Base-by-base conservation (phyloP, 2,888 invertebrate genomes). In the Drosophila neotestacea region DNA sequence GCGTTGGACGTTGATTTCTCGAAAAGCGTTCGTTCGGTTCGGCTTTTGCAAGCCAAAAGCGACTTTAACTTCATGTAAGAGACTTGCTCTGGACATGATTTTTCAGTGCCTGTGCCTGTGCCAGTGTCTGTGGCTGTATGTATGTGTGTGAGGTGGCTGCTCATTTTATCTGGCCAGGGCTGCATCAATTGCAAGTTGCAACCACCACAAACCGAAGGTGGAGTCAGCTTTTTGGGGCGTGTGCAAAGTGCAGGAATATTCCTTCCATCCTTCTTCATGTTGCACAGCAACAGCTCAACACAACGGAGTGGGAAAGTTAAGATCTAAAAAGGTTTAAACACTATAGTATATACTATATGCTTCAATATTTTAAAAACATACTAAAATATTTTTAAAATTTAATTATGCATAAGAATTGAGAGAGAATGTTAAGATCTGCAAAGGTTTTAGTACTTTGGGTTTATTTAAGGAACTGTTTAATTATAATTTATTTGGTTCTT, bases 1-100 rank as follows among this genome's bases (percentile, higher is more conserved):
- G 90, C 90, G 91, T 89, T 89, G 86, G 91, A 81, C 90, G 88
- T 77, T 89, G 85, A 81, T 88, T 89, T 89, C 85, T 88, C 79
- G 88, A 85, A 85, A 88, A 85, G 85, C 91, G 84, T 91, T 90
- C 91, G 34, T 32, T 34, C 44, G 38, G 32, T 42, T 42, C 42
- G 52, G 39, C 38, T 52, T 52, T 22, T 22, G 22, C 42, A 10
- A 10, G 42, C 66, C 66, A 44, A 55, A 42, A 30, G 30, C 51
- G 52, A 60, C 62, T 69, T 42, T 66, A 79, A 54, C 80, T 70
- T 50, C 80, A 85, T 81, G 67, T 70, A 72, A 50, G n/a, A n/a
- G 65, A 69, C 79, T 55, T 41, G 70, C 69, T 71, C 69, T 70
- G 71, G 56, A 62, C 71, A 69, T 77, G 77, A 69, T 70, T 68